Evolutionary conservation across 1,140 invertebrate species (phyloP), one percentile per base, ranked within the genome.

Genomic region (Forficula auricularia): DNA sequence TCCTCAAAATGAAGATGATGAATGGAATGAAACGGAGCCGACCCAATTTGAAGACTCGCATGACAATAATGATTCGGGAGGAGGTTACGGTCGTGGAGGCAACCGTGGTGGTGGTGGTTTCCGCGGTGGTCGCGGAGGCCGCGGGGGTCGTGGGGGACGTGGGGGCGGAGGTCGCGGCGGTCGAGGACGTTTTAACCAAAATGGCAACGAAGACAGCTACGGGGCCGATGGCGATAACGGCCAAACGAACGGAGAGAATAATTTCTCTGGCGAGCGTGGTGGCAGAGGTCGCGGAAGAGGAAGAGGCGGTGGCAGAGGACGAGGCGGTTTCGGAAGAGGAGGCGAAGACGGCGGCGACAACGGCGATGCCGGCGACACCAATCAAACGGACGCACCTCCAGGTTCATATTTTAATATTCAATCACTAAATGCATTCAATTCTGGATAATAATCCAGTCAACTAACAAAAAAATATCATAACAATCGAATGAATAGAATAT

Each of bases 401-500:
- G 19, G 42, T 40, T 35, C 2, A 13, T 42, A 32, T 20, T 14
- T n/a, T 30, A 10, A 15, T 20, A 7, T 19, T 19, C 9, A 19
- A 12, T 16, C 16, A 8, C 14, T n/a, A 43, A 13, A 19, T 10
- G 19, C 32, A 3, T 4, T 8, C 39, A 32, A 48, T 42, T 18
- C 45, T 19, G 33, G 44, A 36, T 22, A 48, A 37, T 14, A 34
- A 38, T 18, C 37, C 35, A 46, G 43, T 45, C 13, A 43, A 46
- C 19, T 45, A 19, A 38, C 12, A 12, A 37, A 13, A 15, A 38
- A 20, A n/a, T 22, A 44, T 44, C 13, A 38, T 14, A 35, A 19
- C 16, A 22, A 19, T 37, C 13, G 19, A 6, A 15, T 27, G 14
- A 35, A 20, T 31, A 20, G 18, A 12, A n/a, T 18, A 1, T 18